phyloP scores from a whole-genome alignment of 2,113 vertebrate genomes.

The Leptodactylus fuscus region DNA sequence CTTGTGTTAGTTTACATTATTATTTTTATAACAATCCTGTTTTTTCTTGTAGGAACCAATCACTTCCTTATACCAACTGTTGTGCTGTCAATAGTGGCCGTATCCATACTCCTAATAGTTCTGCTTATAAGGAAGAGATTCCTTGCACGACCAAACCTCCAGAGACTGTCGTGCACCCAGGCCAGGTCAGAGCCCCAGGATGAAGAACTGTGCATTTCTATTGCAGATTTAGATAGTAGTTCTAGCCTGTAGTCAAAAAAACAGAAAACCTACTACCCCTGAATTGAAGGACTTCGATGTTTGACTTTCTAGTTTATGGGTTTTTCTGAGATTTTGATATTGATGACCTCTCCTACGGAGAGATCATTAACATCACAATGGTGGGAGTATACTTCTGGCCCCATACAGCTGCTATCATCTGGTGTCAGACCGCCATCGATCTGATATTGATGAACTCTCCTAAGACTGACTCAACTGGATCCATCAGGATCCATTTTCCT shows the following conservation, averaged over 20 bases:
- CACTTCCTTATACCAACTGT: not conserved
- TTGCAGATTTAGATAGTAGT: not conserved
- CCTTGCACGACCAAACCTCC: not conserved
- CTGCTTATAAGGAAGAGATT: not conserved
- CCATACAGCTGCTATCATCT: too few relatives aligned
- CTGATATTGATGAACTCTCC: too few relatives aligned
- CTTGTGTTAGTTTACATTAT: not conserved
- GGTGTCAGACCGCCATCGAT: too few relatives aligned
- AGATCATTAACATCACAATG: too few relatives aligned
- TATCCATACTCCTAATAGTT: not conserved
- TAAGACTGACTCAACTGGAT: too few relatives aligned
- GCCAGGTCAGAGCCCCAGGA: not conserved
- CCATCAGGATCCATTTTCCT: too few relatives aligned
- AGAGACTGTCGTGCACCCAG: not conserved
- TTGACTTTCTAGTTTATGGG: too few relatives aligned
- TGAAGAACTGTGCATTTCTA: not conserved
- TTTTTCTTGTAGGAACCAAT: not conserved
- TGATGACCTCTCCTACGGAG: too few relatives aligned
- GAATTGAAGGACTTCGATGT: too few relatives aligned
- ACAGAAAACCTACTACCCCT: too few relatives aligned
- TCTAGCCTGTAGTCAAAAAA: not conserved
- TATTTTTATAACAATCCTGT: not conserved
- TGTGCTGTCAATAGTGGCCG: not conserved
- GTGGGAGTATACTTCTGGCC: too few relatives aligned
- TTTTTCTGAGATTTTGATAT: too few relatives aligned